These are phyloP conservation scores for Tichodroma muraria DNA, from an alignment of 2,113 vertebrate genomes.

Conservation along the genomic window DNA sequence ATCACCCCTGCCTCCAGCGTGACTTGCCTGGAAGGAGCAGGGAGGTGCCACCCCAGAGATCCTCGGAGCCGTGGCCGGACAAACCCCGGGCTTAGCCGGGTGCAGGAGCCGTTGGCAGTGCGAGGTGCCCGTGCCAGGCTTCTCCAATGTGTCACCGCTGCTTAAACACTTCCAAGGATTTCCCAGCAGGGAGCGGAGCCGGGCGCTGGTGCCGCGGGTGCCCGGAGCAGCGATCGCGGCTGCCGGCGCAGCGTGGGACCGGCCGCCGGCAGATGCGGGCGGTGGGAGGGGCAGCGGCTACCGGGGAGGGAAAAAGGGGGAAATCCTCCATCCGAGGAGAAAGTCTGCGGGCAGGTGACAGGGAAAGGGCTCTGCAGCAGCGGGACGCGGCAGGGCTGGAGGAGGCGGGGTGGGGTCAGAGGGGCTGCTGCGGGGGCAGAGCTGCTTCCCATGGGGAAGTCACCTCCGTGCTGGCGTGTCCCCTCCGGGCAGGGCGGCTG, in stretches of 20 bases:
- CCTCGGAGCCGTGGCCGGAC: neutral
- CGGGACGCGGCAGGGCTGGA: neutral
- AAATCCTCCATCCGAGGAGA: neutral
- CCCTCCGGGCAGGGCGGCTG: neutral
- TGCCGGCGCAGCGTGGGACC: no score
- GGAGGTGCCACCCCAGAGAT: neutral
- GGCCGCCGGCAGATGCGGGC: neutral
- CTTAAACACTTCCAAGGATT: neutral
- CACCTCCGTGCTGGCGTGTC: neutral
- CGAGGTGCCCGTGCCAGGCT: neutral
- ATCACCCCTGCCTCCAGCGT: neutral
- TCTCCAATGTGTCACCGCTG: neutral
- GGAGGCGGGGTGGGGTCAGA: neutral
- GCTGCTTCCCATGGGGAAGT: neutral
- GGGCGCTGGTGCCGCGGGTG: neutral
- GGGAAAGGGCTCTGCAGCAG: neutral
- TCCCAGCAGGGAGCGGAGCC: neutral
- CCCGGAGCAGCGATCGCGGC: neutral
- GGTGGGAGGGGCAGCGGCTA: neutral
- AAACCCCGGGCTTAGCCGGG: neutral
- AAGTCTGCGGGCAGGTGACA: neutral
- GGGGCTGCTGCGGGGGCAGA: neutral
- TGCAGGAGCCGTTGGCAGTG: neutral
- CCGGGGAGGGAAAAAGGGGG: neutral
- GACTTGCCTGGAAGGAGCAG: conserved; percentile 31